A percentile compares a stretch with the other conserved stretches of the same genome.
Evolutionary conservation across 1,140 invertebrate species (phyloP).

Genomic region (Nomia melanderi): DNA sequence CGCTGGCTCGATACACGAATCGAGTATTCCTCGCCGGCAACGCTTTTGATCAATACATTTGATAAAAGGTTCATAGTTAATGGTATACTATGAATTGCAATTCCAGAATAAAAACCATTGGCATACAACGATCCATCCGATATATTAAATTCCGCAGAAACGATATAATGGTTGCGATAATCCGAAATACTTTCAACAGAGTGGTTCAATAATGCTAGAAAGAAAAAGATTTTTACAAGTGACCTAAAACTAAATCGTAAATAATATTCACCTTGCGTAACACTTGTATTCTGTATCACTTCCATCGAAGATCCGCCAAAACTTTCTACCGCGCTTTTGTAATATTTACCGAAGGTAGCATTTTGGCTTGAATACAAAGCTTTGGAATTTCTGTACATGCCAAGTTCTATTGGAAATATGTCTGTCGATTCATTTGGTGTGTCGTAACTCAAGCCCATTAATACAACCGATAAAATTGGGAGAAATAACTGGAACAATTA

Average conservation of each 20-base stretch:
- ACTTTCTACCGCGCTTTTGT: conserved; percentile 50
- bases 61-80: conserved; percentile 74
- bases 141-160: conserved; percentile 74
- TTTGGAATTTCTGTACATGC: conserved; percentile 67
- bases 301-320: conserved; percentile 43
- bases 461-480: conserved; percentile 67
- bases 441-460: conserved; percentile 72
- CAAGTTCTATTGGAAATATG: conserved; percentile 62
- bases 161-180: conserved; percentile 73
- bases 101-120: conserved; percentile 75
- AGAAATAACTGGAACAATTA: conserved; percentile 64
- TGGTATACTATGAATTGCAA: conserved; percentile 73
- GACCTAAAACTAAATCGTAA: not conserved
- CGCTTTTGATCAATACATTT: conserved; percentile 71
- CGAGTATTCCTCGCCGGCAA: conserved; percentile 65
- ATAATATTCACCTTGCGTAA: conserved; percentile 58
- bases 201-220: conserved; percentile 67
- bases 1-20: conserved; percentile 69
- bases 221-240: not conserved
- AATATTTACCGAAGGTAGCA: conserved; percentile 54
- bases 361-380: conserved; percentile 65
- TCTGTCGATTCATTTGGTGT: conserved; percentile 56
- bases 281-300: conserved; percentile 16
- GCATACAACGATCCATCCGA: conserved; percentile 48
- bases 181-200: conserved; percentile 63